Evolutionary conservation across 2,113 vertebrate genomes (phyloP).

Genomic region (Halichoerus grypus): DNA sequence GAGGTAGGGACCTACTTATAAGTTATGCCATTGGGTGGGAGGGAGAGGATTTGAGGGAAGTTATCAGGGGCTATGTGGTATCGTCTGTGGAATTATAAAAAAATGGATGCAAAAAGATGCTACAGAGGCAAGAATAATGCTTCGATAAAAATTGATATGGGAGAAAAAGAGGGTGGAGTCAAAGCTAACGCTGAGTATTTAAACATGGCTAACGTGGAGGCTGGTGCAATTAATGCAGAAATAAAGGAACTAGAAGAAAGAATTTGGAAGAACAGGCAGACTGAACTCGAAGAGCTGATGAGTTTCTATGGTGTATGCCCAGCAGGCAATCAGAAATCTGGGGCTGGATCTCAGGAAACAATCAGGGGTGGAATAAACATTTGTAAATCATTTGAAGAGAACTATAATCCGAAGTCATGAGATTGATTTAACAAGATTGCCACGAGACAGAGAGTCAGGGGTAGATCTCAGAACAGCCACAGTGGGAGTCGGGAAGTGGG

Average conservation of each 20-base stretch:
- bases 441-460: not conserved
- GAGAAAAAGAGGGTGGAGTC: not conserved
- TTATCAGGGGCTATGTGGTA: fast-evolving
- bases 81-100: not conserved
- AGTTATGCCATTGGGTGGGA: not conserved
- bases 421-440: not conserved
- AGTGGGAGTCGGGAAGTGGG: not conserved
- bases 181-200: not conserved
- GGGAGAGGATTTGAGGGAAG: not conserved
- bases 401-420: not conserved
- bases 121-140: not conserved
- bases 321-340: too few relatives aligned
- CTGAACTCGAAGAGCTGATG: not conserved
- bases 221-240: not conserved
- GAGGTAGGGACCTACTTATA: not conserved
- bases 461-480: not conserved
- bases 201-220: not conserved
- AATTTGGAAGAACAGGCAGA: not conserved
- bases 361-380: not conserved
- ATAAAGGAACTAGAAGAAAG: not conserved
- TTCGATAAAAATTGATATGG: not conserved
- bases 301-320: too few relatives aligned
- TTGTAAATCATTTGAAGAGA: not conserved
- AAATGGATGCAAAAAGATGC: not conserved
- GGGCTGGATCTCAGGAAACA: not conserved